These are phyloP conservation scores for Arenaria interpres DNA, from an alignment of 2,113 vertebrate species.

Conservation along the genomic window DNA sequence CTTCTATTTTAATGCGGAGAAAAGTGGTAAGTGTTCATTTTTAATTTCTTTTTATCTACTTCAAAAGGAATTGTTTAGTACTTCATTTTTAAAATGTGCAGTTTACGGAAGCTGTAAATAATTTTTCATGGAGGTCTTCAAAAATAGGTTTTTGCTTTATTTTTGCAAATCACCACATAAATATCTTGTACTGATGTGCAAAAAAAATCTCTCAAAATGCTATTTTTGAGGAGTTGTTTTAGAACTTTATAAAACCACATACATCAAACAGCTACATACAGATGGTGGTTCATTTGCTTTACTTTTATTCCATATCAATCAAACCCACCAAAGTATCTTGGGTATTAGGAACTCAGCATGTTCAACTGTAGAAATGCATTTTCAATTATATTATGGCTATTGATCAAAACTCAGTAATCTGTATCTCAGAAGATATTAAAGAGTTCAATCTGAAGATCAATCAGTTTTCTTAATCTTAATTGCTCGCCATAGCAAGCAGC, in stretches of 20 bases:
- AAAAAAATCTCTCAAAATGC: not conserved
- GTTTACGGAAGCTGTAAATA: not conserved
- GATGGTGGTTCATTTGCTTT: not conserved
- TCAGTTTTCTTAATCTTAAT: not conserved
- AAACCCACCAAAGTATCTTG: not conserved
- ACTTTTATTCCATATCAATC: not conserved
- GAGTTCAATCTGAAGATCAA: not conserved
- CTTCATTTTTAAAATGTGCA: not conserved
- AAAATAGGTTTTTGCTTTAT: not conserved
- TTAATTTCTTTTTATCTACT: not conserved
- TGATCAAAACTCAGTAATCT: conserved; percentile 17
- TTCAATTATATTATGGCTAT: not conserved
- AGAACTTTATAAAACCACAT: not conserved
- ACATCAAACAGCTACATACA: not conserved
- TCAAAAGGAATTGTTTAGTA: not conserved
- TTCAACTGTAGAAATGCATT: not conserved
- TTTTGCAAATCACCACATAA: not conserved
- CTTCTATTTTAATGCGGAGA: not conserved
- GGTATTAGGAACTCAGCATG: not conserved
- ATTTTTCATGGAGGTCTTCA: not conserved
- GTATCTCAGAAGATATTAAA: not conserved
- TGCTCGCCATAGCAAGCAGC: not conserved
- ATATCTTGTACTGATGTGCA: not conserved
- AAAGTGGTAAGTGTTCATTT: not conserved
- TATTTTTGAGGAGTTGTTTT: not conserved